These are phyloP conservation scores for Beroe ovata DNA, from an alignment of 37 sponge, comb jelly and placozoan species.

Conservation along the genomic window DNA sequence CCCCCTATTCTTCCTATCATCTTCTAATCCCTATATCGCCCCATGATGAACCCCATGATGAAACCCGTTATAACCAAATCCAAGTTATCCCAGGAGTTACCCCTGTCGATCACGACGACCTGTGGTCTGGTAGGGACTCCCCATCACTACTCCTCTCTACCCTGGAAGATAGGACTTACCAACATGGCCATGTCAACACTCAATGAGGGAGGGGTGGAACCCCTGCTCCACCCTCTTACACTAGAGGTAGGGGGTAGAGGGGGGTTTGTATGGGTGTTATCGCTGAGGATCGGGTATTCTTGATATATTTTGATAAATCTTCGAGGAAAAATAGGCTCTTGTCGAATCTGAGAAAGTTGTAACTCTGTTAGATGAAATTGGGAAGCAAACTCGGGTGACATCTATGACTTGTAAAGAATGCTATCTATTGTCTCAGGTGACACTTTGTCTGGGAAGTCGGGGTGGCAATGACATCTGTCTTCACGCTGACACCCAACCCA, in stretches of 20 bases:
- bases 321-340: too few species aligned
- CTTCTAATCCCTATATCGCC: too few species aligned
- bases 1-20: too few species aligned
- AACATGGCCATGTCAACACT: constrained; percentile 31
- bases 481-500: constrained; percentile 55
- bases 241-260: constrained; percentile 8
- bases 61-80: too few species aligned
- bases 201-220: background rate
- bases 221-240: background rate
- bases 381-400: too few species aligned
- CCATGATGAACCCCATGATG: too few species aligned
- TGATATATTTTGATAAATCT: too few species aligned
- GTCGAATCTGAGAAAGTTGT: too few species aligned
- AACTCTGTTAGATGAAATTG: too few species aligned
- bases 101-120: constrained; percentile 38
- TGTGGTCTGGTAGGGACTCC: constrained; percentile 15
- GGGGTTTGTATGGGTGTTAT: too few species aligned
- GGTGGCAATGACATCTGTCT: constrained; percentile 51
- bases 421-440: constrained; percentile 51
- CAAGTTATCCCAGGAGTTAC: constrained; percentile 30
- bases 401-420: too few species aligned
- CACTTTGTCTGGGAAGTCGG: constrained; percentile 10
- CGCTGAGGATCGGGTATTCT: too few species aligned
- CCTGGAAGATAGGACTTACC: constrained; percentile 48
- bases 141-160: background rate